Evolutionary conservation across 2,113 vertebrate genomes (phyloP), one percentile per base, ranked within the genome.

Genomic region (Nycticryphes semicollaris): DNA sequence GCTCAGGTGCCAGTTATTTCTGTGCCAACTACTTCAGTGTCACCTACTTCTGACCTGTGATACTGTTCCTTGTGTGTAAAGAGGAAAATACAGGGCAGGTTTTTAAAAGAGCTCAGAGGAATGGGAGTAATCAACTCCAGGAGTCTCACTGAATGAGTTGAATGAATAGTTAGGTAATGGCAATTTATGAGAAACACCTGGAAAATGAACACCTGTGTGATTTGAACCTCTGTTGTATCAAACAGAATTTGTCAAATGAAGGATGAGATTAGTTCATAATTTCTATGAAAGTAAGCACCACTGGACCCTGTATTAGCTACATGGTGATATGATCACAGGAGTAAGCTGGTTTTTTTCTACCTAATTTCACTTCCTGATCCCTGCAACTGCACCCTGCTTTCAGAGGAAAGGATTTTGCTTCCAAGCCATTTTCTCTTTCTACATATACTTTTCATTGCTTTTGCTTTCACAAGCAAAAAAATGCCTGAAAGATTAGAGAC

Each of bases 341-440:
- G 6, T 72, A 68, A 84, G 9, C 8, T 41, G 15, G 1, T 23
- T 50, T 80, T 78, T 75, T 77, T 70, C 57, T 72, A 20, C n/a
- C 18, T 69, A 10, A 27, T 64, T 91, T 92, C 35, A 10, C 10
- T 84, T 13, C 3, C 31, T 73, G 41, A 30, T 47, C 51, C 7
- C 13, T 84, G 43, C 59, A 92, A 72, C 19, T 59, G 35, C 19
- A 22, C 22, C 10, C 33, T 43, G 0, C 1, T 3, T 90, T 66
- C 39, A 8, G 19, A 43, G 48, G 19, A 87, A 89, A 39, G 12
- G 59, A 50, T 88, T 93, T 77, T 75, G 23, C 95, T 95, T 92
- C 56, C 47, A 84, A 72, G n/a, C 41, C 56, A 39, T 33, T 74
- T 92, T 96, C 41, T 85, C 31, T 91, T 81, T 92, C 69, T 92